Evolutionary conservation across 2,113 vertebrate species (phyloP), one percentile per base, ranked within the genome.

Genomic region (Oreochromis aureus): DNA sequence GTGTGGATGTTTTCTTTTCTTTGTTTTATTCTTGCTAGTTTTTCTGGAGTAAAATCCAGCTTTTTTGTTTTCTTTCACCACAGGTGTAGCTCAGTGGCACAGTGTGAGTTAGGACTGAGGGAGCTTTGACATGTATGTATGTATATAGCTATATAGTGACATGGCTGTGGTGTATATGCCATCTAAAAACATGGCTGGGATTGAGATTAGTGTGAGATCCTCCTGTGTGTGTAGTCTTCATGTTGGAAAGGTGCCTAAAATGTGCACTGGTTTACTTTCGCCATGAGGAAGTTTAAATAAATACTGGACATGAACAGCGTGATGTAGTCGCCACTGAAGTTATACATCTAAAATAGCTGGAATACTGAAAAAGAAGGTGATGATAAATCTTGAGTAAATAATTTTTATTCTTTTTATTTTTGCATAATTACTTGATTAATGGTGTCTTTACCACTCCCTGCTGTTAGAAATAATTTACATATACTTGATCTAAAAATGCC

Each of bases 151-250:
- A 15, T 36, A 76, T 61, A 58, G 30, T 81, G 56, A 78, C 27
- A 44, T 66, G 5, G 8, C 66, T 89, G 87, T 87, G 84, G 56
- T 85, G 81, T 87, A 86, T 86, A 87, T 80, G 78, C 86, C 82
- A 81, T 89, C 80, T 90, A 81, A 85, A 91, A 83, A 87, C 85
- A 89, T 78, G 86, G 48, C 76, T 81, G 24, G 54, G 54, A 41
- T 87, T 66, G 36, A 58, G 10, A 80, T 59, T 58, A 73, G 34
- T 3, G 4, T 18, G 18, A 58, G 24, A 78, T 51, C 44, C 58
- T 53, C 53, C 10, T 34, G 82, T 73, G n/a, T 83, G 32, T 78
- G 24, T 83, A n/a, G 39, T 12, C 27, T 27, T 59, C 1, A 12
- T 84, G 63, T 54, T 81, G 73, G 44, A 73, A 41, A 22, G 46